Percentiles rank a stretch among this genome's conserved stretches.
phyloP scores from a whole-genome alignment of 2,797 vertebrate genomes.

The Lacerta agilis region DNA sequence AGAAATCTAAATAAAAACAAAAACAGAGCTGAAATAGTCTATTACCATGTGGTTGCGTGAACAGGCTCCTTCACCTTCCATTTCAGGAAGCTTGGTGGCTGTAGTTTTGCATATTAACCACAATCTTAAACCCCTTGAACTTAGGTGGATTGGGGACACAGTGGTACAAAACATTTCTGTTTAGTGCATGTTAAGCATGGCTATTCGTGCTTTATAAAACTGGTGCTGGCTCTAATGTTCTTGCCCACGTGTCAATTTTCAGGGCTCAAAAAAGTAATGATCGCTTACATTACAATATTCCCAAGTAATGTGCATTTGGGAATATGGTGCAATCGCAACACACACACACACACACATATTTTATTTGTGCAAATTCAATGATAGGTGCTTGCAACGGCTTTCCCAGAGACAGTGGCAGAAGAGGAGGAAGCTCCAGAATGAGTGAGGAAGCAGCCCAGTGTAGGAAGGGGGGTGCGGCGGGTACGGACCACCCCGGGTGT shows the following conservation, averaged over 20 bases:
- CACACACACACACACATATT: too few species aligned
- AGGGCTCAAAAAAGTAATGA: background rate
- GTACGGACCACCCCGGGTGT: too few species aligned
- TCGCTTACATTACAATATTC: background rate
- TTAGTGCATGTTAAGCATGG: background rate
- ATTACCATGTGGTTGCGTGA: background rate
- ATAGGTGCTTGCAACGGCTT: too few species aligned
- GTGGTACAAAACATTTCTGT: background rate
- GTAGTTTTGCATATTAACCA: background rate
- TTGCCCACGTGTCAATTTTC: background rate
- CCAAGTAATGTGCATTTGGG: background rate
- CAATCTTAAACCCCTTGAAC: background rate
- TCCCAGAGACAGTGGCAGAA: too few species aligned
- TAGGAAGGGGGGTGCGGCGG: too few species aligned
- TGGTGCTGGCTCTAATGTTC: background rate
- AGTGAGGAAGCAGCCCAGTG: too few species aligned
- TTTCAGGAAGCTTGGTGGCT: background rate
- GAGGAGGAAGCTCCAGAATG: too few species aligned
- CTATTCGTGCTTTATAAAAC: background rate
- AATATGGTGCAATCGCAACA: too few species aligned
- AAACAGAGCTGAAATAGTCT: background rate
- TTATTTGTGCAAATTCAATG: too few species aligned
- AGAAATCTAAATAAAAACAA: constrained; percentile 14
- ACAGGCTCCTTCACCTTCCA: background rate
- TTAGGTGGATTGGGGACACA: background rate